Percentiles rank a stretch among this genome's conserved stretches.
These are phyloP conservation scores for Ricordea florida DNA, from an alignment of 92 coral and sea anemone species.

Conservation along the genomic window DNA sequence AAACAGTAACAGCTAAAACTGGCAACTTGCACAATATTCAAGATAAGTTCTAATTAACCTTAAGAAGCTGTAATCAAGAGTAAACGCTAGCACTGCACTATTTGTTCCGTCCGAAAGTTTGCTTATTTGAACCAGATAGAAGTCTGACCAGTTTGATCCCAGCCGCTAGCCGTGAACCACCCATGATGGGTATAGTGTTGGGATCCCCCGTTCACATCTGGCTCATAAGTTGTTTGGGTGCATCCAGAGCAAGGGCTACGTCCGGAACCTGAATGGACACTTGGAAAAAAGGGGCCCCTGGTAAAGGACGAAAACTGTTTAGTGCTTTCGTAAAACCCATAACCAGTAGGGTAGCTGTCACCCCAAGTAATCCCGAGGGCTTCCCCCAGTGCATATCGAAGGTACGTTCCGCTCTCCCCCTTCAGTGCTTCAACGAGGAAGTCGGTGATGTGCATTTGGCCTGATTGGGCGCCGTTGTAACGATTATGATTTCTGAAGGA, in stretches of 20 bases:
- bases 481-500: slow-evolving; percentile 93
- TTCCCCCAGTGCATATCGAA: slow-evolving; percentile 76
- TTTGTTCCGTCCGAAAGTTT: background rate
- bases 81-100: background rate
- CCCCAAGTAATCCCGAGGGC: slow-evolving; percentile 77
- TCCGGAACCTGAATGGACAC: slow-evolving; percentile 92
- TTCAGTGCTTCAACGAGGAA: slow-evolving; percentile 86
- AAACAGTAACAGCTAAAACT: no score
- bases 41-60: no score
- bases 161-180: slow-evolving; percentile 72
- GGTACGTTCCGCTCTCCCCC: slow-evolving; percentile 81
- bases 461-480: slow-evolving; percentile 70
- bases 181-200: slow-evolving; percentile 73
- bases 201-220: slow-evolving; percentile 76
- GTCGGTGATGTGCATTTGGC: slow-evolving; percentile 86
- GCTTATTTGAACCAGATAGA: slow-evolving; percentile 93
- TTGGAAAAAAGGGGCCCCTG: slow-evolving; percentile 91
- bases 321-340: slow-evolving; percentile 75
- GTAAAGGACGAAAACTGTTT: slow-evolving; percentile 24
- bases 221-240: slow-evolving; percentile 52
- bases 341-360: slow-evolving; percentile 89
- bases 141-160: slow-evolving; percentile 77
- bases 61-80: no score
- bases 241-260: slow-evolving; percentile 40
- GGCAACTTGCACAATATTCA: no score